A percentile compares a stretch with the other conserved stretches of the same genome.
Conservation (phyloP, 1,140 invertebrate genomes). For the Bilobella aurantiaca region DNA sequence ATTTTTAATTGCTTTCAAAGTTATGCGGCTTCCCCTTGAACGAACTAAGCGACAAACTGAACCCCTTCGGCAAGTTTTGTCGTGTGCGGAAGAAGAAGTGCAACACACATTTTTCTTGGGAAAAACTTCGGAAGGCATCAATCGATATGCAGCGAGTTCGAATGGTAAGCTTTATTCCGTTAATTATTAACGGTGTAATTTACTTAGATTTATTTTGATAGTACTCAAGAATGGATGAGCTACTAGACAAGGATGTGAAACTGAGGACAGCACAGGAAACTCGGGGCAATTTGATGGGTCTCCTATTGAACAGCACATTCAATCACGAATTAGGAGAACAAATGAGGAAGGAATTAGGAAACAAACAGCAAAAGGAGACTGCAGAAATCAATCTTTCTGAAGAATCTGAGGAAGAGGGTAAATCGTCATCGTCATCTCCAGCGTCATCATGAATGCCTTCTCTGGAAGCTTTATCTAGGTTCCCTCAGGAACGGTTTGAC, state of each 20-base stretch:
- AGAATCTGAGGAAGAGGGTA: background rate
- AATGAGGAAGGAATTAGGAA: conserved; percentile 41
- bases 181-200: background rate
- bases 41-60: conserved; percentile 48
- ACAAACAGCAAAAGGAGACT: background rate
- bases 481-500: too few relatives aligned
- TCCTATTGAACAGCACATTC: conserved; percentile 90
- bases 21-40: conserved; percentile 85
- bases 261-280: conserved; percentile 77
- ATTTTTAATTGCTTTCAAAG: too few relatives aligned
- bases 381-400: background rate
- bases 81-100: conserved; percentile 80
- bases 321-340: conserved; percentile 76
- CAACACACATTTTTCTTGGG: conserved; percentile 87
- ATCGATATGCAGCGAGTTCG: conserved; percentile 57
- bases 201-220: conserved; percentile 44
- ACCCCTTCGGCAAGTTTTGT: conserved; percentile 59
- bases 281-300: conserved; percentile 74
- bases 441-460: background rate
- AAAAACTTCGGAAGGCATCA: conserved; percentile 82
- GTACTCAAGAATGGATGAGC: conserved; percentile 87
- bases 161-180: conserved; percentile 43
- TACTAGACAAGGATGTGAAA: conserved; percentile 86
- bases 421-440: background rate
- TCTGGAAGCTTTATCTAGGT: background rate